A percentile compares a stretch with the other conserved stretches of the same genome.
These are phyloP conservation scores for Tor tambroides DNA, from an alignment of 2,113 vertebrate species.

Conservation along the genomic window DNA sequence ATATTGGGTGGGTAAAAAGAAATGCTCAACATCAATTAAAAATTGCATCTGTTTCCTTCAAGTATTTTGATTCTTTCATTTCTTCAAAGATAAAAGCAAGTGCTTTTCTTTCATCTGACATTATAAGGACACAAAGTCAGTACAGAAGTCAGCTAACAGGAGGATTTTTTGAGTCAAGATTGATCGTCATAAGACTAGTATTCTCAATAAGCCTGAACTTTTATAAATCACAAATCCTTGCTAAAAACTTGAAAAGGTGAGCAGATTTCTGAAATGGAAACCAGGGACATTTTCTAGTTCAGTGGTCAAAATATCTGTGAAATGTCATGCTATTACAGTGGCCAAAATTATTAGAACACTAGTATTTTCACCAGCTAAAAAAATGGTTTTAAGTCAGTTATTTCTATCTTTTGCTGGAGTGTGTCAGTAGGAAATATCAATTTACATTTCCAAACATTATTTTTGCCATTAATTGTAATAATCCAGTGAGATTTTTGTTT, in stretches of 20 bases:
- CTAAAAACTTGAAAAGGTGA: neutral
- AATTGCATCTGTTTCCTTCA: neutral
- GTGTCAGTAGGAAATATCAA: too few species aligned
- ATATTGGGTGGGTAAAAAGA: neutral
- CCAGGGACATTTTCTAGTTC: neutral
- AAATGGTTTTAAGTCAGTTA: too few species aligned
- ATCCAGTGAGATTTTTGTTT: too few species aligned
- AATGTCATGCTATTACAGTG: neutral
- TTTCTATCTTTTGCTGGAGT: too few species aligned
- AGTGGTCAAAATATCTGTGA: neutral
- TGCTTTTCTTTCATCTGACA: neutral
- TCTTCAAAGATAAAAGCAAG: neutral
- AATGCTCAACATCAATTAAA: neutral
- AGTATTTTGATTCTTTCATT: slow-evolving; percentile 14
- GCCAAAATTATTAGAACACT: too few species aligned
- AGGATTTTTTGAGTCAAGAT: neutral
- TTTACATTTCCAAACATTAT: too few species aligned
- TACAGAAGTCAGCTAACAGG: neutral
- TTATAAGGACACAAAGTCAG: neutral
- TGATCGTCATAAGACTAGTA: too few species aligned
- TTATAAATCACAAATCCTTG: neutral
- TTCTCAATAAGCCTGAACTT: neutral
- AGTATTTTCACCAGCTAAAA: too few species aligned
- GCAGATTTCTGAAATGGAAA: neutral
- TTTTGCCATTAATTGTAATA: too few species aligned